Evolutionary conservation across 2,797 vertebrate species (phyloP), one percentile per base, ranked within the genome.

Genomic region (Astyanax mexicanus): DNA sequence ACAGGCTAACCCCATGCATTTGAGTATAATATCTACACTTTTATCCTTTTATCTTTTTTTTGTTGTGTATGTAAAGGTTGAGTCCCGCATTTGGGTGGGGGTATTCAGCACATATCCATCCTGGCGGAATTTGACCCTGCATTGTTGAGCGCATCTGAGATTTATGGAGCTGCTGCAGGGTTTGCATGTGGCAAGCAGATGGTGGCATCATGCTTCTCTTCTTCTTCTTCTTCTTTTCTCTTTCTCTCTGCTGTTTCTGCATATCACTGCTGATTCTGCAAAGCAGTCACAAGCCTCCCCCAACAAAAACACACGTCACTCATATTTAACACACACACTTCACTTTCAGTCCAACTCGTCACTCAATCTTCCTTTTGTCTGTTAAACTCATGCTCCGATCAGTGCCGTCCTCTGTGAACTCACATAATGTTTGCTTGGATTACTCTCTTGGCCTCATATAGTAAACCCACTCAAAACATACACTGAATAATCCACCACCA

Each of bases 141-240:
- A 88, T 91, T 90, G 88, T 84, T 88, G 84, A 93, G 88, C 82
- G 78, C 65, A 85, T 86, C 84, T 86, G 86, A 93, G 92, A 94
- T 94, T 94, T 94, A 94, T 93, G 88, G 89, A 89, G 89, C 85
- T 89, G 89, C 91, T 91, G 88, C 91, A 88, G 91, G 88, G 86
- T 83, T 88, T 89, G 89, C 93, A 94, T 93, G 88, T 94, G 93
- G 92, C 87, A 90, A 92, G 87, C 93, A 94, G 92, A 94, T 94
- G 93, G 90, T 87, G 89, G 89, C 90, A 91, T 91, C 85, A 60
- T 77, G 81, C 84, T 89, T 81, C 47, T 89, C 83, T 85, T 83
- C 86, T 77, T 37, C 29, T 84, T 89, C 81, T 52, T 72, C 55
- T 69, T 88, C 74, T 75, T 60, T 54, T 84, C 61, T 77, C 81